Conservation (phyloP, 2,113 vertebrate species). For the Gavia stellata region DNA sequence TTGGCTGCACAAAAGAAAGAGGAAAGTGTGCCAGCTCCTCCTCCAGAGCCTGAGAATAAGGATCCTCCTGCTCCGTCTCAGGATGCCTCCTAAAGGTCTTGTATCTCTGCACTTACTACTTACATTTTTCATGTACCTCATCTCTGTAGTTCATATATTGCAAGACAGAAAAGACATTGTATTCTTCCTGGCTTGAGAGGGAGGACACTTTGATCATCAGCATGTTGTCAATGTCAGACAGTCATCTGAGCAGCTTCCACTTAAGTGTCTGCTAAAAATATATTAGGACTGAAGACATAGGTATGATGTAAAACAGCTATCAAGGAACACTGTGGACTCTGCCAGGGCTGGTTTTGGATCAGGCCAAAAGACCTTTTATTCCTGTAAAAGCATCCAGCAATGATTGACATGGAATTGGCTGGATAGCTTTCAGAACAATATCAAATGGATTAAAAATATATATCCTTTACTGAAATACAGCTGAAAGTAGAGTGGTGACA, state of each 20-base stretch:
- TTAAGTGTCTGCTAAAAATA: slow-evolving; percentile 33
- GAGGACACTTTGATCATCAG: slow-evolving; percentile 1
- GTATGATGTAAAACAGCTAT: slow-evolving; percentile 37
- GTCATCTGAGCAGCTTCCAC: slow-evolving; percentile 11
- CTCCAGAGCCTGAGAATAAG: slow-evolving; percentile 80
- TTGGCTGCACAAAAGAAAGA: slow-evolving; percentile 80
- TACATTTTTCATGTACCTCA: not conserved
- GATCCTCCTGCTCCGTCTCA: slow-evolving; percentile 79
- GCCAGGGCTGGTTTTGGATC: slow-evolving; percentile 1
- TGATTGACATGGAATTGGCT: not conserved
- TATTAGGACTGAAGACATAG: not conserved
- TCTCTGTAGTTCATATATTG: not conserved
- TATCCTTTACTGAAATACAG: not conserved
- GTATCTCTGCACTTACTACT: not conserved
- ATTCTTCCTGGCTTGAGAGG: not conserved
- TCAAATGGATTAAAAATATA: slow-evolving; percentile 14
- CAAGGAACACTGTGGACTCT: slow-evolving; percentile 28
- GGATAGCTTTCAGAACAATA: not conserved
- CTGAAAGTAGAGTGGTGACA: not conserved
- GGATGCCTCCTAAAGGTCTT: slow-evolving; percentile 84
- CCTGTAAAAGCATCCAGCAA: not conserved
- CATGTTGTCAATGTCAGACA: not conserved
- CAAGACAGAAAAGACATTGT: not conserved
- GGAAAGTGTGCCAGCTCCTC: slow-evolving; percentile 74
- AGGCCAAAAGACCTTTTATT: slow-evolving; percentile 15